Evolutionary conservation across 2,888 invertebrate genomes (phyloP).

Genomic region (Corbicula japonica): DNA sequence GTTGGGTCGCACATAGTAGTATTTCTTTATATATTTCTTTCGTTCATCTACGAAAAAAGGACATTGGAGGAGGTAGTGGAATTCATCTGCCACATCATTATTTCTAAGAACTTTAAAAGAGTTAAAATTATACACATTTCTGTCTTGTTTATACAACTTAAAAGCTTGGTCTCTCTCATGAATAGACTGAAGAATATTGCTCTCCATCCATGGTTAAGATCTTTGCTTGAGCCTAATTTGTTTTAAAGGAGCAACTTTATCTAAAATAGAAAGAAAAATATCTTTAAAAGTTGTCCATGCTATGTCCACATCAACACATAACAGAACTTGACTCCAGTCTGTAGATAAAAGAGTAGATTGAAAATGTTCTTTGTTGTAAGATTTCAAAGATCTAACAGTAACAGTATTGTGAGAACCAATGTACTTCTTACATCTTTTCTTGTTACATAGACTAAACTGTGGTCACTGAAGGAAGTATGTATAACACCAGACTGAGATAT

Average conservation of each 20-base stretch:
- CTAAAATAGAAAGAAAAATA: not conserved
- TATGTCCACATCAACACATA: too few species aligned
- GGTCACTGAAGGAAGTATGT: too few species aligned
- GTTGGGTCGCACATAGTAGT: too few species aligned
- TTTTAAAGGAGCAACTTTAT: not conserved
- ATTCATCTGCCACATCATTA: too few species aligned
- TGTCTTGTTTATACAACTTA: not conserved
- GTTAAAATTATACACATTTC: not conserved
- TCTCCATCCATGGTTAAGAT: too few species aligned
- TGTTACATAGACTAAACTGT: too few species aligned
- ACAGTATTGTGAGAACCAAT: too few species aligned
- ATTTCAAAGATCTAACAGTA: not conserved
- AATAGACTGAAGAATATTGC: not conserved
- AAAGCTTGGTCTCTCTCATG: not conserved
- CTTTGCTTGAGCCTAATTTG: not conserved
- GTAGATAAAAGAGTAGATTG: not conserved
- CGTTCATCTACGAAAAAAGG: too few species aligned
- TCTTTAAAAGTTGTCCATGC: not conserved
- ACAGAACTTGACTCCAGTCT: not conserved
- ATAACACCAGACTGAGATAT: too few species aligned
- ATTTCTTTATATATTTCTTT: too few species aligned
- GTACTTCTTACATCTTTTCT: too few species aligned
- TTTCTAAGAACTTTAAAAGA: not conserved
- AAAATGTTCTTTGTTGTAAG: not conserved
- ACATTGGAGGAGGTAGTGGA: too few species aligned